Base-by-base conservation (phyloP, 2,888 invertebrate species). In the Brenthis hecate region DNA sequence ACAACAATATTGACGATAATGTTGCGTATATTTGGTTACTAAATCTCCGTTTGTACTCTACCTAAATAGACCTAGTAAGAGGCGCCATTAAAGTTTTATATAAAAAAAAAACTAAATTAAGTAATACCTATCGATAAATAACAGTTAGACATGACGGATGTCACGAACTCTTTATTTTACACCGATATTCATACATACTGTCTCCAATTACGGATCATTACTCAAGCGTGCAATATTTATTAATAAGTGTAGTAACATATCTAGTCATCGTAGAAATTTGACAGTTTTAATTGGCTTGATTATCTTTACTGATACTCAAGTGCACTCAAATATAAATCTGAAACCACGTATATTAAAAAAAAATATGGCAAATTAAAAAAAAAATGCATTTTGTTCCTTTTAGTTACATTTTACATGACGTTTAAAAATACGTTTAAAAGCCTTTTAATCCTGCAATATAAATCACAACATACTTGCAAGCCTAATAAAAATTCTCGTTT, bases 141-240 rank as follows among this genome's bases (percentile, higher is more conserved):
- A 88, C 89, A 84, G 89, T 89, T 87, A 88, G 11, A 43, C 77
- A 72, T 74, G 76, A 81, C 91, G 91, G 91, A 91, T 91, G 90
- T 91, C 91, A 91, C 90, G 91, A 82, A 80, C 85, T 84, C 83
- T 86, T 88, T 82, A 87, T 85, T 88, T 82, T 78, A 81, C 82
- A 81, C 83, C 85, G 88, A 90, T 88, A 88, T 86, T 86, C 84
- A 51, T 56, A 83, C 84, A 51, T 56, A 83, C 83, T 84, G 88
- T 83, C 81, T 77, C 90, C 91, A 89, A 91, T 88, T 91, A 91
- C 77, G 88, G 88, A 77, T 77, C 86, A 89, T 89, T 88, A 88
- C 84, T 88, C 86, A 89, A 80, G 78, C 87, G 86, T 88, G 85
- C 85, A 81, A 85, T 86, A 86, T 82, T 85, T 86, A 89, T 87